A percentile compares a stretch with the other conserved stretches of the same genome.
phyloP scores from a whole-genome alignment of 2,797 vertebrate genomes.

The Coregonus ussuriensis region DNA sequence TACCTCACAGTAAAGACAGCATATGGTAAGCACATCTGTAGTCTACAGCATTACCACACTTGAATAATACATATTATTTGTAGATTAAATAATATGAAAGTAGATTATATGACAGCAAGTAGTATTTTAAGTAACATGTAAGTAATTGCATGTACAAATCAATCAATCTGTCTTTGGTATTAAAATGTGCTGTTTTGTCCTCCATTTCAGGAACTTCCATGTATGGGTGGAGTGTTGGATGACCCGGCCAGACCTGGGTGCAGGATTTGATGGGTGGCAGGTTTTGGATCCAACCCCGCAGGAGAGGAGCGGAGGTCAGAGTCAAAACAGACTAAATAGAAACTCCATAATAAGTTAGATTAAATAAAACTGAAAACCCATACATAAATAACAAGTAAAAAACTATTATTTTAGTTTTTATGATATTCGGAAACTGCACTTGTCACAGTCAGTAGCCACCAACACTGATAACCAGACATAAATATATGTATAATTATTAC shows the following conservation, averaged over 20 bases:
- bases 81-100: too few species aligned
- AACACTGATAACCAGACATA: background rate
- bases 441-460: too few species aligned
- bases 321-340: background rate
- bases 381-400: background rate
- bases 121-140: background rate
- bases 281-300: slow-evolving; percentile 92
- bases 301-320: slow-evolving; percentile 84
- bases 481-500: background rate
- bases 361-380: background rate
- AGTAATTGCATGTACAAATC: background rate
- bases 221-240: slow-evolving; percentile 97
- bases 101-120: background rate
- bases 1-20: slow-evolving; percentile 59
- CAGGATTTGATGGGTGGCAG: slow-evolving; percentile 89
- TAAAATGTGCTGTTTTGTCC: background rate
- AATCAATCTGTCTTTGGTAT: background rate
- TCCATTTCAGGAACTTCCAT: slow-evolving; percentile 87
- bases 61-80: too few species aligned
- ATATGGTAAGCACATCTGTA: background rate
- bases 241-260: slow-evolving; percentile 81
- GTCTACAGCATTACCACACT: too few species aligned
- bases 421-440: too few species aligned
- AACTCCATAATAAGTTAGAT: background rate
- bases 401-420: background rate